A percentile compares a stretch with the other conserved stretches of the same genome.
phyloP scores from a whole-genome alignment of 2,888 invertebrate species.

The Papilio demoleus region DNA sequence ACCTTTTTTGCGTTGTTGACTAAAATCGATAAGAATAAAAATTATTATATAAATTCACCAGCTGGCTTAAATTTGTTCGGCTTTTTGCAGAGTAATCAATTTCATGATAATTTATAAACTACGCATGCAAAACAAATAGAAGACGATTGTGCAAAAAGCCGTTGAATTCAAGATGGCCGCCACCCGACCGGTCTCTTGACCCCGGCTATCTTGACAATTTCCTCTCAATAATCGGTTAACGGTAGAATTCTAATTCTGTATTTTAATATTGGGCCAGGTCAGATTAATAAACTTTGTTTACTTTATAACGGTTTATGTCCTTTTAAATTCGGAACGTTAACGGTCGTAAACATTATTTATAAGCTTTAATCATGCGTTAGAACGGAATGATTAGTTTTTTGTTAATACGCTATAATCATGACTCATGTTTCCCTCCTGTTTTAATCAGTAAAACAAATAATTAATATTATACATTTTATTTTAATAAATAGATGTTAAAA shows the following conservation, averaged over 20 bases:
- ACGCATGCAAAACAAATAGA: slow-evolving; percentile 1
- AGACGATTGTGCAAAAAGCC: slow-evolving; percentile 8
- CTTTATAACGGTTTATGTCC: slow-evolving; percentile 27
- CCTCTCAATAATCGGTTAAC: slow-evolving; percentile 38
- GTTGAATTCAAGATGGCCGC: slow-evolving; percentile 37
- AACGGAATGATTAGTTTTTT: too few species aligned
- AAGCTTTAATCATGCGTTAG: not conserved
- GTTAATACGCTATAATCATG: too few species aligned
- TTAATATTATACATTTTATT: not conserved
- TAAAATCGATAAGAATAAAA: too few species aligned
- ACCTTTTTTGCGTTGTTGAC: too few species aligned
- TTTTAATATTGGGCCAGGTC: slow-evolving; percentile 23
- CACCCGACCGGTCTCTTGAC: slow-evolving; percentile 29
- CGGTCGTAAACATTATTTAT: slow-evolving; percentile 10
- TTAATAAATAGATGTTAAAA: slow-evolving; percentile 6
- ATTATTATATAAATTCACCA: not conserved
- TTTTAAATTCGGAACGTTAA: slow-evolving; percentile 23
- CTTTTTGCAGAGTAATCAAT: not conserved
- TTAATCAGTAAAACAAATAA: not conserved
- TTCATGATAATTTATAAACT: not conserved
- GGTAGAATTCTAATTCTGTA: slow-evolving; percentile 37
- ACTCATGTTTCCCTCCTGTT: too few species aligned
- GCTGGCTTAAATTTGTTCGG: not conserved
- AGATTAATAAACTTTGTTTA: slow-evolving; percentile 30
- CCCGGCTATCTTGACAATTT: slow-evolving; percentile 37